These are phyloP conservation scores for Crematogaster levior DNA, from an alignment of 2,888 invertebrate genomes.

Conservation along the genomic window DNA sequence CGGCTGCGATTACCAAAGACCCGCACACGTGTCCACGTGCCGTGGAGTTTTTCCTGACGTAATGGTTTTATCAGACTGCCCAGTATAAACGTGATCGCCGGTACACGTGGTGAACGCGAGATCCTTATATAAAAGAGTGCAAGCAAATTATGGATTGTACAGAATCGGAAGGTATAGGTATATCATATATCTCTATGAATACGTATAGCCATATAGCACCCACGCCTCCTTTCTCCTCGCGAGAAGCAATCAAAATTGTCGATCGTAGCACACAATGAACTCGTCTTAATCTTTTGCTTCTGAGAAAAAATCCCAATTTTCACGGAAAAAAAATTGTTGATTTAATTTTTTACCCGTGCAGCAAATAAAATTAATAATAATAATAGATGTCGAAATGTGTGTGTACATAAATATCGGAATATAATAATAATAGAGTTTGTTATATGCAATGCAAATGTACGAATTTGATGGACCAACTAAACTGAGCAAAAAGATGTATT, in stretches of 20 bases:
- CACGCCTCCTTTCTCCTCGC: not conserved
- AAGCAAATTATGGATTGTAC: slow-evolving; percentile 10
- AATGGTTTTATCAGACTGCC: slow-evolving; percentile 42
- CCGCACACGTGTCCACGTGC: slow-evolving; percentile 65
- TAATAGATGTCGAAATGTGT: not conserved
- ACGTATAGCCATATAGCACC: not conserved
- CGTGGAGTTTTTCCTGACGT: slow-evolving; percentile 25
- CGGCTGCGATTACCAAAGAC: not conserved
- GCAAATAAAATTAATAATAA: not conserved
- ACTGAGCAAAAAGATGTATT: too few species aligned
- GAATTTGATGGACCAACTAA: too few species aligned
- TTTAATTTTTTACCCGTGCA: not conserved
- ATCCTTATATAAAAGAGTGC: slow-evolving; percentile 63
- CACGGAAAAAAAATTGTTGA: not conserved
- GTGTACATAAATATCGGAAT: not conserved
- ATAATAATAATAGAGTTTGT: too few species aligned
- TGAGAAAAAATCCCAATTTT: not conserved
- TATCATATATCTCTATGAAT: not conserved
- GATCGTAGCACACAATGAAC: not conserved
- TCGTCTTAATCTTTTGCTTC: not conserved
- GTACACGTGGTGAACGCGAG: slow-evolving; percentile 68
- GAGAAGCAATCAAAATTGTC: not conserved
- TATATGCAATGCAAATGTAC: too few species aligned
- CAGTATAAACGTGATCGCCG: slow-evolving; percentile 65
- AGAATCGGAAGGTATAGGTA: not conserved